Evolutionary conservation across 2,113 vertebrate genomes (phyloP).

Genomic region (Oncorhynchus masou): DNA sequence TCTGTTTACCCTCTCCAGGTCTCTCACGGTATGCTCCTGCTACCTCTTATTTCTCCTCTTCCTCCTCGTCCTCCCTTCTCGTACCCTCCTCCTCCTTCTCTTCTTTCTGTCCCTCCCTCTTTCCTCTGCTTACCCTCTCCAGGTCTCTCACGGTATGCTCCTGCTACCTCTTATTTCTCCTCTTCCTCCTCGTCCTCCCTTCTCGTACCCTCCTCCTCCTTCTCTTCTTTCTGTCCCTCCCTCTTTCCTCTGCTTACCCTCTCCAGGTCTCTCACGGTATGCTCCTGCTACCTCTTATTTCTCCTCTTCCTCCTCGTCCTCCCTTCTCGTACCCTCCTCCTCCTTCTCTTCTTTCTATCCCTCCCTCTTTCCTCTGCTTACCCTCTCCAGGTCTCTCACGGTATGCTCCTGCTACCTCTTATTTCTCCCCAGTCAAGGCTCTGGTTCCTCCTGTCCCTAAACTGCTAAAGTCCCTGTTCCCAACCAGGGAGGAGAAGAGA

Average conservation of each 20-base stretch:
- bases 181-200: no score
- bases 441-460: constrained; percentile 74
- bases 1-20: constrained; percentile 47
- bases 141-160: constrained; percentile 69
- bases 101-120: not conserved
- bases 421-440: constrained; percentile 84
- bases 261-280: constrained; percentile 70
- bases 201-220: not conserved
- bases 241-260: not conserved
- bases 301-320: constrained; percentile 33
- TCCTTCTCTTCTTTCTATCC: not conserved
- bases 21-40: constrained; percentile 70
- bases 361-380: not conserved
- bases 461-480: constrained; percentile 91
- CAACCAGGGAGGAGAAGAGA: constrained; percentile 79
- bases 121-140: not conserved
- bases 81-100: not conserved
- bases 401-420: constrained; percentile 73
- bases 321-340: not conserved
- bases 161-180: constrained; percentile 54
- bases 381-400: constrained; percentile 68
- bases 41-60: constrained; percentile 18
- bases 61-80: no score
- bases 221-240: not conserved
- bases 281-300: constrained; percentile 78